Evolutionary conservation across 1,140 invertebrate species (phyloP), one percentile per base, ranked within the genome.

Genomic region (Plectrocnemia conspersa): DNA sequence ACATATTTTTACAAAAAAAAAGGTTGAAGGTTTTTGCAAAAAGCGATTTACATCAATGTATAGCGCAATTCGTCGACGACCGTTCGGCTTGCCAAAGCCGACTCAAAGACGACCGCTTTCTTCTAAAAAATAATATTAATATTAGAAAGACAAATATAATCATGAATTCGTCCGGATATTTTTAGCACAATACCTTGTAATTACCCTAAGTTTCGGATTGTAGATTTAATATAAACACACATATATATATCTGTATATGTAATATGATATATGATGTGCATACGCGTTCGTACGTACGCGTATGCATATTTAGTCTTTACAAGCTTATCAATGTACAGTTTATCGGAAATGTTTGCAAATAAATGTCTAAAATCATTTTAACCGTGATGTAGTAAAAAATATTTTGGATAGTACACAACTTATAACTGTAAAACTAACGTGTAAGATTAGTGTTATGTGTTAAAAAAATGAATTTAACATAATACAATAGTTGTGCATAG

Each of bases 251-350:
- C 3, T 35, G 16, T 4, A 35, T 35, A 4, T 35, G 3, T 35
- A 3, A 13, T 29, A 7, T 29, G 27, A 29, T 7, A 7, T n/a
- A 29, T 29, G n/a, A 29, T n/a, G n/a, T 40, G 36, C 3, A 40
- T 15, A 40, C 2, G 3, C 3, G 36, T 16, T 9, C 21, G 36
- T 40, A 40, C 36, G 16, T 15, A 40, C 36, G 36, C 21, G 36
- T 40, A 38, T 23, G 19, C 45, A 54, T 41, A 52, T 61, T 45
- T 48, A 54, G 29, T 52, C 42, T 57, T 54, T 38, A 45, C 55
- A 61, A 61, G 59, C 59, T 61, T 61, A 61, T 61, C 59, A 61
- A 61, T 61, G 59, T 61, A 61, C 59, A 61, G 59, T 61, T 50
- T 61, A 48, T 44, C 50, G 35, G 41, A 61, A 57, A 56, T 36